Conservation (phyloP, 1,140 invertebrate genomes). For the Ceratoteleas bidentatus region DNA sequence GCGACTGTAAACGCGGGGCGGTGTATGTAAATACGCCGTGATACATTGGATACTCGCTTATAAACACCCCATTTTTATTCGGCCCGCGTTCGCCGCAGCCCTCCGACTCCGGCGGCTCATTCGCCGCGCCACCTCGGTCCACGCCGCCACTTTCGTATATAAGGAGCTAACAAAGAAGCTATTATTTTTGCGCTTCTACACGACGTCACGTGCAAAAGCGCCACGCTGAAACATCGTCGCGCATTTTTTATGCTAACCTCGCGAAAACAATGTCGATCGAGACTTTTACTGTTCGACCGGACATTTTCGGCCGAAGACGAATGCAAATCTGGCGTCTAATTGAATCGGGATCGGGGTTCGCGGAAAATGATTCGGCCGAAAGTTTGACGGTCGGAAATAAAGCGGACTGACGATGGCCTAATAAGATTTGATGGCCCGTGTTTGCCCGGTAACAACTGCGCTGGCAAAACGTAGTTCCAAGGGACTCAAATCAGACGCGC, state of each 20-base stretch:
- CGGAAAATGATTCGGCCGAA: conserved; percentile 1
- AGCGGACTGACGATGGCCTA: conserved; percentile 11
- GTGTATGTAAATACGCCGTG: conserved; percentile 80
- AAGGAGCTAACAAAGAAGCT: conserved; percentile 67
- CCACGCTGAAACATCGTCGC: conserved; percentile 39
- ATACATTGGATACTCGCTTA: conserved; percentile 82
- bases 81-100: conserved; percentile 70
- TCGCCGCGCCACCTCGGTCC: conserved; percentile 36
- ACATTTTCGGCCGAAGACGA: too few species aligned
- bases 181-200: conserved; percentile 73
- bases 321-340: too few species aligned
- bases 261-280: conserved; percentile 18
- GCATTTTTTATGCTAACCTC: conserved; percentile 49
- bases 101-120: conserved; percentile 66
- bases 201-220: conserved; percentile 64
- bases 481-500: conserved; percentile 51
- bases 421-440: conserved; percentile 50
- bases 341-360: background rate
- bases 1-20: conserved; percentile 49
- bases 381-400: conserved; percentile 42
- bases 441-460: conserved; percentile 43
- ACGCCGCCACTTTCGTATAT: conserved; percentile 48
- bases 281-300: too few species aligned
- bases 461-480: conserved; percentile 45
- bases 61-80: conserved; percentile 83